These are phyloP conservation scores for Parascotia fuliginaria DNA, from an alignment of 2,888 invertebrate genomes.

Conservation along the genomic window DNA sequence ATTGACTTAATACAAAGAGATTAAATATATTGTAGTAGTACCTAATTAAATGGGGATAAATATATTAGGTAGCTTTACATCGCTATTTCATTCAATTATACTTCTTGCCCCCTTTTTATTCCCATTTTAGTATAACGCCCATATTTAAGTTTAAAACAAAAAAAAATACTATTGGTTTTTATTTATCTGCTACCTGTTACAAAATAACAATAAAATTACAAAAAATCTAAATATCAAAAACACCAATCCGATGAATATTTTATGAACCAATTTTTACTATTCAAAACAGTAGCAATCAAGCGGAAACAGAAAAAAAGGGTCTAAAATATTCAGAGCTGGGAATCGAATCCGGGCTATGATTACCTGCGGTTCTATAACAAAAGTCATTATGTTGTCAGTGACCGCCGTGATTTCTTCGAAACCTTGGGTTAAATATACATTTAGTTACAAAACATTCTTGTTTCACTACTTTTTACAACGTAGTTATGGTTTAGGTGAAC, in stretches of 20 bases:
- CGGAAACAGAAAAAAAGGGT: slow-evolving; percentile 34
- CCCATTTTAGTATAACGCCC: no score
- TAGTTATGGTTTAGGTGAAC: slow-evolving; percentile 14
- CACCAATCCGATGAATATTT: slow-evolving; percentile 9
- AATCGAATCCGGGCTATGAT: slow-evolving; percentile 36
- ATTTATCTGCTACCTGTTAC: neutral
- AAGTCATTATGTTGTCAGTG: slow-evolving; percentile 41
- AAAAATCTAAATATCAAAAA: slow-evolving; percentile 3
- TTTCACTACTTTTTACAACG: slow-evolving; percentile 24
- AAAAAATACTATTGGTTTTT: neutral
- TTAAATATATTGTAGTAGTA: no score
- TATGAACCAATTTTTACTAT: slow-evolving; percentile 5
- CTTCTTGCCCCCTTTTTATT: no score
- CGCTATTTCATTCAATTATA: no score
- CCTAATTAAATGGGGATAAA: no score
- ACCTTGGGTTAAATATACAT: slow-evolving; percentile 28
- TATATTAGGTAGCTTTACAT: no score
- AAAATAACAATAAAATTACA: neutral
- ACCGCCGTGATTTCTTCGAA: slow-evolving; percentile 35
- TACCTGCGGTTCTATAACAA: slow-evolving; percentile 44
- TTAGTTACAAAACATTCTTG: slow-evolving; percentile 18
- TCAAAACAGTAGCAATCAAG: slow-evolving; percentile 38
- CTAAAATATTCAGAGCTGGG: slow-evolving; percentile 36
- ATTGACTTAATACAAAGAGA: no score
- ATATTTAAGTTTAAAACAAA: no score